Conservation (phyloP, 2,797 vertebrate species). For the Halcyon badia region DNA sequence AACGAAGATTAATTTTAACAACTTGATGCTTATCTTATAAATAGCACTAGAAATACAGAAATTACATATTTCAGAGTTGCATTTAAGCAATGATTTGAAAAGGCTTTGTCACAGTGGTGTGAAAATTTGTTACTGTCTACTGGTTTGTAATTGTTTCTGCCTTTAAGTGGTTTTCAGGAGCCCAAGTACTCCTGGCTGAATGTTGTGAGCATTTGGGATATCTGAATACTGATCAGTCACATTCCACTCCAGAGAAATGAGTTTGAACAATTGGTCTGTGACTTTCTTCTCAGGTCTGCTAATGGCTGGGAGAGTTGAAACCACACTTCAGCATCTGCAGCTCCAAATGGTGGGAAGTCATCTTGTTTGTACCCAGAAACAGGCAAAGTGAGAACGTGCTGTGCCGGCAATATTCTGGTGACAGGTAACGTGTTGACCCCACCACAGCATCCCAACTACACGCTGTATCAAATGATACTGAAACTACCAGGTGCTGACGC, state of each 20-base stretch:
- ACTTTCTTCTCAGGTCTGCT: background rate
- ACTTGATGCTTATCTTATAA: background rate
- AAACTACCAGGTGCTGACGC: background rate
- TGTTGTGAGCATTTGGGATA: background rate
- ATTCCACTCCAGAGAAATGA: background rate
- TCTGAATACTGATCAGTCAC: background rate
- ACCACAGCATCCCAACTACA: background rate
- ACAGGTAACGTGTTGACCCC: background rate
- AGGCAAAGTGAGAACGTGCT: accelerated
- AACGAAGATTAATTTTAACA: slow-evolving; percentile 46
- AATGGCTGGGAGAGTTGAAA: background rate
- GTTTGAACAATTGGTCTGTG: background rate
- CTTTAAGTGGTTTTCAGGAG: background rate
- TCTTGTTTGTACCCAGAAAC: background rate
- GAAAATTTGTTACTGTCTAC: slow-evolving; percentile 18
- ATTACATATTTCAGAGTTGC: background rate
- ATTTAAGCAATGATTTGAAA: slow-evolving; percentile 37
- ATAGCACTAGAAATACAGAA: background rate
- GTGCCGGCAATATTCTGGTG: background rate
- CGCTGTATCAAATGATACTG: accelerated
- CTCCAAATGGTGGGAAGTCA: background rate
- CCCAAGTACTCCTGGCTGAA: background rate
- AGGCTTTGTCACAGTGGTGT: background rate
- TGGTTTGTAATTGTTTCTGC: background rate
- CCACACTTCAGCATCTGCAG: background rate